These are phyloP conservation scores for Netelia melanura DNA, from an alignment of 2,888 invertebrate genomes.

Conservation along the genomic window DNA sequence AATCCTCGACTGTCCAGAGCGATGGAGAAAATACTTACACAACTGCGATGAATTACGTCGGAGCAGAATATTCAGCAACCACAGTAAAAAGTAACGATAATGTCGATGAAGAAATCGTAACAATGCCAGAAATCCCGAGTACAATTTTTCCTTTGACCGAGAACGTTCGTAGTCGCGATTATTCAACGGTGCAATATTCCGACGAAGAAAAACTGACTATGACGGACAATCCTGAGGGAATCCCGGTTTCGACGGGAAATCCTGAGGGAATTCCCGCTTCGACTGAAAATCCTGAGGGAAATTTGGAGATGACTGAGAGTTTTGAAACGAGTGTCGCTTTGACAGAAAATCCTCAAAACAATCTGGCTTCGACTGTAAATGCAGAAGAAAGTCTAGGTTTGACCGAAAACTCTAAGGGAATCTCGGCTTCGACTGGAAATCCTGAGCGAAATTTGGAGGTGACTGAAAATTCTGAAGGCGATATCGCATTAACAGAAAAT, in stretches of 20 bases:
- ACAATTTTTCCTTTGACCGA: slow-evolving; percentile 19
- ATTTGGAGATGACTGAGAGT: not conserved
- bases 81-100: not conserved
- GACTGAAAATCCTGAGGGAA: not conserved
- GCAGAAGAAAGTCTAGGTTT: not conserved
- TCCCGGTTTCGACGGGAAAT: not conserved
- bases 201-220: not conserved
- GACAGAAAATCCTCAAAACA: too few relatives aligned
- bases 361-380: too few relatives aligned
- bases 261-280: not conserved
- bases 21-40: not conserved
- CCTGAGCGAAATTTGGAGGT: not conserved
- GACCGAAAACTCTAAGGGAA: not conserved
- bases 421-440: not conserved
- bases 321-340: too few relatives aligned
- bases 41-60: not conserved
- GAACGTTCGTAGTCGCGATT: not conserved
- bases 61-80: slow-evolving; percentile 33
- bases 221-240: not conserved
- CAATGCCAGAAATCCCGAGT: not conserved
- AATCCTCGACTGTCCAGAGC: not conserved
- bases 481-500: too few relatives aligned
- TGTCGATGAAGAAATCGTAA: slow-evolving; percentile 33
- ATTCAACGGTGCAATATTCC: not conserved
- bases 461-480: too few relatives aligned